A percentile compares a stretch with the other conserved stretches of the same genome.
These are phyloP conservation scores for Oxycera nigricornis DNA, from an alignment of 2,888 invertebrate species.

Conservation along the genomic window DNA sequence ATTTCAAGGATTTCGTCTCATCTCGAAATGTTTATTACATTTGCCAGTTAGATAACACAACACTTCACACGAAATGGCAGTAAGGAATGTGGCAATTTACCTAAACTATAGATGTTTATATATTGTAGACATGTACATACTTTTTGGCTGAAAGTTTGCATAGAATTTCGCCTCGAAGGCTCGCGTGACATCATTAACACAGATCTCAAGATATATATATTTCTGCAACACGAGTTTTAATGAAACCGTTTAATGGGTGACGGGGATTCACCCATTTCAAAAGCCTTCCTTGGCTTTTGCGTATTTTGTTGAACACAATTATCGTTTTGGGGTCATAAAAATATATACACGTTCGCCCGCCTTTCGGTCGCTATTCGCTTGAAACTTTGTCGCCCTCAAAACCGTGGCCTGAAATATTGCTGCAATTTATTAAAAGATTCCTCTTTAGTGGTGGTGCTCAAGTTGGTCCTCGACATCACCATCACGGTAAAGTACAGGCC, in stretches of 20 bases:
- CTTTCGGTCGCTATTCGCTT: neutral
- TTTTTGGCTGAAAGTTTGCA: neutral
- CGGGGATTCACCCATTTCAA: slow-evolving; percentile 16
- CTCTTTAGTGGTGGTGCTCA: slow-evolving; percentile 29
- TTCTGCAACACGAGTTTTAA: slow-evolving; percentile 16
- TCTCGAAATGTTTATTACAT: neutral
- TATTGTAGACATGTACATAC: neutral
- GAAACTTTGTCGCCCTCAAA: slow-evolving; percentile 20
- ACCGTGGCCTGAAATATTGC: slow-evolving; percentile 36
- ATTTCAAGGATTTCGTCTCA: neutral
- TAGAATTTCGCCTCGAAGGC: neutral
- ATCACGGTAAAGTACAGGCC: slow-evolving; percentile 3
- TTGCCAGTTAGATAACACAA: neutral
- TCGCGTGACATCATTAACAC: slow-evolving; percentile 32
- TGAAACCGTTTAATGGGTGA: slow-evolving; percentile 34
- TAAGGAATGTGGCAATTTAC: neutral
- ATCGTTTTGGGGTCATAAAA: slow-evolving; percentile 37
- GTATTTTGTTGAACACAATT: slow-evolving; percentile 16
- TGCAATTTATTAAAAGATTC: slow-evolving; percentile 42
- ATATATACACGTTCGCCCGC: neutral
- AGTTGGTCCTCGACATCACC: neutral
- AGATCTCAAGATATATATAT: slow-evolving; percentile 2
- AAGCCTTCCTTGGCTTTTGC: neutral
- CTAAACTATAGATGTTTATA: too few relatives aligned
- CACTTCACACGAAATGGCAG: neutral